Base-by-base conservation (phyloP, 2,888 invertebrate genomes). In the Diaphora mendica region DNA sequence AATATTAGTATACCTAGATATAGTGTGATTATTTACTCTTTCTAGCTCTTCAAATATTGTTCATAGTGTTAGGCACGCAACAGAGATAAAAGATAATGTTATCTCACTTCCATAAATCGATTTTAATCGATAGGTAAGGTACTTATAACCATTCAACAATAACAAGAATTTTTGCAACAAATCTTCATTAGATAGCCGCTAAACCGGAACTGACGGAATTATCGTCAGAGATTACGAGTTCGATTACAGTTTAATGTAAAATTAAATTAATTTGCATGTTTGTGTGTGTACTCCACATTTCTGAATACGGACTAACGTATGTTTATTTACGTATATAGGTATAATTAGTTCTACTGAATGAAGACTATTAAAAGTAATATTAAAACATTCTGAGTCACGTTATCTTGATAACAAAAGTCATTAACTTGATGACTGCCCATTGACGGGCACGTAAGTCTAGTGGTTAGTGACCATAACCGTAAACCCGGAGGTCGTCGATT, bases 61-160 rank as follows among this genome's bases (percentile, higher is more conserved):
- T 0, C 23, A 26, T 55, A 55, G 3, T 51, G 23, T 51, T 8
- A 48, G 64, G 44, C 64, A 64, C 30, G n/a, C 15, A 42, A 70
- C 13, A 39, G 64, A 70, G 70, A 70, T 70, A 64, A 64, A 30
- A 64, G 35, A 64, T 64, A 64, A 9, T 64, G 64, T 62, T 70
- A 44, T 70, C 64, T 70, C 70, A 11, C 26, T 70, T n/a, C 33
- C 23, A 30, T 64, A n/a, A 70, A 64, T 70, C 39, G 59, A 35
- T 62, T 51, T 55, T 55, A n/a, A 55, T 55, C 59, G 26, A 59
- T 59, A 59, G 4, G 9, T 26, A 23, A n/a, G 13, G 26, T 59
- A 13, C 26, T 59, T 26, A 59, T 15, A 26, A 26, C 26, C 4
- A 13, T n/a, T 26, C n/a, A 26, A 59, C 5, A 55, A 11, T 55